Evolutionary conservation across 2,888 invertebrate species (phyloP), one percentile per base, ranked within the genome.

Genomic region (Diarsia dahlii): DNA sequence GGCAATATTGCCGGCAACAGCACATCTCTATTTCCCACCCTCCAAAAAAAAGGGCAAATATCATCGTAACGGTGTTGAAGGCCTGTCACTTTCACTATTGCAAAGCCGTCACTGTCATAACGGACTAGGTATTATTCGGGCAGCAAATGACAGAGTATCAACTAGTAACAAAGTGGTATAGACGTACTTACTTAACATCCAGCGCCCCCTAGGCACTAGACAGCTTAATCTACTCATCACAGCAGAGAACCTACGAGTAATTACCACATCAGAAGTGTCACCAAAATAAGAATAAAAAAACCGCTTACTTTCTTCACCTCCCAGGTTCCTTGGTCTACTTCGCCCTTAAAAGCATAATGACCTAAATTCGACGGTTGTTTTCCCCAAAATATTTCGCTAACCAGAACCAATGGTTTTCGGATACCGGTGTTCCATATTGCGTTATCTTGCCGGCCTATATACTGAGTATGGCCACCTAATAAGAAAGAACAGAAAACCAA

Each of bases 381-480:
- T 76, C 79, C 79, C 66, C 75, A 71, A 74, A 86, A 88, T 84
- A 88, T 86, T 76, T 77, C 82, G 80, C 77, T 81, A 84, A 84
- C 88, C 69, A 80, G 79, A 84, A 81, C 73, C 84, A 84, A 87
- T 88, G 87, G 88, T 84, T 87, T 87, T 86, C 87, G 80, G 88
- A 87, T 87, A 86, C 87, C 82, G 78, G 82, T 73, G 84, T 76
- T 75, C 88, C 88, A 88, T 79, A 88, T 87, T 82, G 82, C 82
- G 89, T 86, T 89, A 89, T 89, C 88, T 88, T 84, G 81, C 76
- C 81, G 83, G 85, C 85, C 81, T 89, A 89, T 87, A 81, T 88
- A 88, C 78, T 71, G 67, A 71, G 85, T 78, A 78, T 9, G 23
- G 9, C 3, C 81, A 39, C 34, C 15, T 48, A 67, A 71, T 28